A percentile compares a stretch with the other conserved stretches of the same genome.
Evolutionary conservation across 2,113 vertebrate species (phyloP).

Genomic region (Ginglymostoma cirratum): DNA sequence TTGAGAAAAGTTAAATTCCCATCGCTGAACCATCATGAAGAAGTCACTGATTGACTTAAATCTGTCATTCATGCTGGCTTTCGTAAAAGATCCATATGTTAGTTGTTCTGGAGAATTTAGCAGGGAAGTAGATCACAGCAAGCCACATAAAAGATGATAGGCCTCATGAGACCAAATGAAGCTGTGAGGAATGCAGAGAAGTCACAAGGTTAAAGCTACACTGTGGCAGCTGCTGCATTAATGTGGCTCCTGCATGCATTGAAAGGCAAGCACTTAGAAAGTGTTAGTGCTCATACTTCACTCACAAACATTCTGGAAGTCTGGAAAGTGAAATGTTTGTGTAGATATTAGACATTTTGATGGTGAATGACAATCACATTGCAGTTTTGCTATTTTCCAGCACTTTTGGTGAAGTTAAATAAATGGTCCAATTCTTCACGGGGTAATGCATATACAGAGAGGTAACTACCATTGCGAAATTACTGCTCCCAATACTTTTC

Average conservation of each 20-base stretch:
- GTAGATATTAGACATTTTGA: background rate
- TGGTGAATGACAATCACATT: background rate
- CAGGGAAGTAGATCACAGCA: slow-evolving; percentile 66
- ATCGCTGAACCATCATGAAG: slow-evolving; percentile 20
- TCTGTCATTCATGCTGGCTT: slow-evolving; percentile 65
- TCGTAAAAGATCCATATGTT: slow-evolving; percentile 73
- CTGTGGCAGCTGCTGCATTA: slow-evolving; percentile 77
- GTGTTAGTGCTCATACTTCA: slow-evolving; percentile 33
- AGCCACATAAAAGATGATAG: slow-evolving; percentile 59
- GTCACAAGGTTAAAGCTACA: slow-evolving; percentile 80
- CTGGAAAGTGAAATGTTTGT: background rate
- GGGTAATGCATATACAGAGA: background rate
- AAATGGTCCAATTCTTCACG: background rate
- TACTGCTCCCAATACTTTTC: background rate
- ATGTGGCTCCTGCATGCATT: slow-evolving; percentile 60
- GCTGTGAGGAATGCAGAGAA: slow-evolving; percentile 69
- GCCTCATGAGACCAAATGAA: slow-evolving; percentile 68
- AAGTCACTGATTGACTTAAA: slow-evolving; percentile 66
- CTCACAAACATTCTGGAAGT: background rate
- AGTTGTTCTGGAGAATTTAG: slow-evolving; percentile 68
- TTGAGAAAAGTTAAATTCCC: slow-evolving; percentile 31
- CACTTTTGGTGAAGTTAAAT: background rate
- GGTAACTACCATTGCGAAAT: background rate
- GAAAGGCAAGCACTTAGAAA: slow-evolving; percentile 62
- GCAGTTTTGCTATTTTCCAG: slow-evolving; percentile 4